Evolutionary conservation across 2,888 invertebrate genomes (phyloP).

Genomic region (Tenthredo livida): DNA sequence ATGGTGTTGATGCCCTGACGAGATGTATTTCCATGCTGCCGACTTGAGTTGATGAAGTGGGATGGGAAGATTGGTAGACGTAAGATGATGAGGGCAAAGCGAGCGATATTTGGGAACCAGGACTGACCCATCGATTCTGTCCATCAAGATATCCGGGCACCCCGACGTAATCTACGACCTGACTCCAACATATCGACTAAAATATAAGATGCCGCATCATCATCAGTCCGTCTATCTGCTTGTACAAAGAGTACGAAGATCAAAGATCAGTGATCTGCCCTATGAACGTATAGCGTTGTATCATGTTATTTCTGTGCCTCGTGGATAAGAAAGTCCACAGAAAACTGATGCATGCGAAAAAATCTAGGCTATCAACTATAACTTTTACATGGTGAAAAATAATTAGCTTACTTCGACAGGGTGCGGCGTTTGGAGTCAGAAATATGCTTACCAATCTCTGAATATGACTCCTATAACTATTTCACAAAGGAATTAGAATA

Average conservation of each 20-base stretch:
- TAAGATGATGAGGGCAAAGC: conserved; percentile 26
- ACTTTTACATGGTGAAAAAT: neutral
- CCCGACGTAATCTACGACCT: neutral
- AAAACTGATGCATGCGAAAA: neutral
- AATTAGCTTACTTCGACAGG: neutral
- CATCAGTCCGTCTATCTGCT: neutral
- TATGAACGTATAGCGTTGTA: neutral
- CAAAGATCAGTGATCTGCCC: neutral
- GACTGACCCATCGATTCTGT: conserved; percentile 5
- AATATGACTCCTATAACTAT: neutral
- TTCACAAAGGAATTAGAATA: neutral
- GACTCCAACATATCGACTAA: neutral
- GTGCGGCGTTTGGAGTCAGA: neutral
- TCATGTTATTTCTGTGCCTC: neutral
- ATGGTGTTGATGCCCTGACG: neutral
- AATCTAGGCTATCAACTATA: neutral
- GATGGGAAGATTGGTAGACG: conserved; percentile 5
- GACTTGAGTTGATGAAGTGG: conserved; percentile 6
- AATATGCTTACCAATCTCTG: neutral
- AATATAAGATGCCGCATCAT: neutral
- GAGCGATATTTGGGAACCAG: conserved; percentile 2
- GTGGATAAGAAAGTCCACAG: neutral
- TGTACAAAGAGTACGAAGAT: neutral
- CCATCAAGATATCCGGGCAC: conserved; percentile 27
- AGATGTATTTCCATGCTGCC: neutral